Evolutionary conservation across 2,797 vertebrate genomes (phyloP).

Genomic region (Muscicapa comitata): DNA sequence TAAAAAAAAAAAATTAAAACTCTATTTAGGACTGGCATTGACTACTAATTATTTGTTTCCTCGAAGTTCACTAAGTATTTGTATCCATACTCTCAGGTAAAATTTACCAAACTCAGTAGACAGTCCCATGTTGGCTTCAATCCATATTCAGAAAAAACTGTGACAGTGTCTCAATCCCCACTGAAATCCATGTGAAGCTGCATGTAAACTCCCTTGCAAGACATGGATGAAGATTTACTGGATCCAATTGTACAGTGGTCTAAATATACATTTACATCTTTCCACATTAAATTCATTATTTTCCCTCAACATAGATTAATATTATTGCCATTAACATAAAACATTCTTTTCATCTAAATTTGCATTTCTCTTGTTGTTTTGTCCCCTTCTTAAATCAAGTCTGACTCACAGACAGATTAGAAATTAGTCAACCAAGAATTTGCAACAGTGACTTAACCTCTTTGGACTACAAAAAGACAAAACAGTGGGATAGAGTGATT

Average conservation of each 20-base stretch:
- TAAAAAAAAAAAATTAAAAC: background rate
- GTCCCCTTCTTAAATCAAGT: background rate
- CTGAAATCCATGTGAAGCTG: background rate
- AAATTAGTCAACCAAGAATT: background rate
- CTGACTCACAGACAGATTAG: background rate
- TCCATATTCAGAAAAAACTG: background rate
- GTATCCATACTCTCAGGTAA: background rate
- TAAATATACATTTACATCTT: background rate
- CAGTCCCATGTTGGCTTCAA: background rate
- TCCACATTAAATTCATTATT: background rate
- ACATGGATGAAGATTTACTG: background rate
- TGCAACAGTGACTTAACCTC: background rate
- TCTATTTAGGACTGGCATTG: background rate
- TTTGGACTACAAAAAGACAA: background rate
- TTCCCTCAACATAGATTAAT: background rate
- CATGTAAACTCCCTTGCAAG: background rate
- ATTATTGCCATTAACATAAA: background rate
- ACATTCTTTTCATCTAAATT: background rate
- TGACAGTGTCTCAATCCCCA: fast-evolving
- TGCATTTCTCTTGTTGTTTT: background rate
- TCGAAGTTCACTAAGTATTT: background rate
- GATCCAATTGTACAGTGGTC: fast-evolving
- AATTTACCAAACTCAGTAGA: background rate
- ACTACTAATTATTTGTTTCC: background rate
- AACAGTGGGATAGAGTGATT: background rate